Base-by-base conservation (phyloP, 2,888 invertebrate genomes). In the Eurois occulta region DNA sequence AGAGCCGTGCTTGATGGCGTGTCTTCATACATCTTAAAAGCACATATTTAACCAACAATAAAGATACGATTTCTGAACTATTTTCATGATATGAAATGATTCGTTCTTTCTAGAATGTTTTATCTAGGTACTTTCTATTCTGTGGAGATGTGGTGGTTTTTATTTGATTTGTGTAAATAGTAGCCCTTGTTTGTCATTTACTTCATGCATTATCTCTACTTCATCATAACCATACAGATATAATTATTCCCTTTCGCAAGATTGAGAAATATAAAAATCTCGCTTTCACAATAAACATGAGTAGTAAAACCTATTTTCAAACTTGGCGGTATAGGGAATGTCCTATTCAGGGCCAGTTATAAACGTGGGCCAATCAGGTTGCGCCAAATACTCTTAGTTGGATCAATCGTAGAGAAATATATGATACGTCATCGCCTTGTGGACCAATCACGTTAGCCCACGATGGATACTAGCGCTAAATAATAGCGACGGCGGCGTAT, bases 281-380 rank as follows among this genome's bases (percentile, higher is more conserved):
- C 4, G n/a, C 58, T 87, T 81, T 84, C 78, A 60, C 71, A 85
- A 81, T 71, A 58, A 68, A 71, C 46, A 46, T 35, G 41, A 79
- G 46, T 62, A 79, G 46, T 62, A 62, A 67, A 62, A 72, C 68
- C 48, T 67, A 11, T 43, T 66, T 91, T 96, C 88, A 91, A 95
- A 95, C 88, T 92, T 92, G 85, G 92, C 95, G 95, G 94, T 91
- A 90, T 89, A 7, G 85, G 74, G 60, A 77, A 86, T 83, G 86
- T 78, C 86, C 85, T 79, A 86, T 88, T 90, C 88, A 88, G 87
- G 79, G 91, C 94, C 94, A 95, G 92, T 94, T 91, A 94, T 86
- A 92, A 95, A 98, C 98, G 98, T 98, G 98, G 97, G 97, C 98
- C 98, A 98, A 98, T 98, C 85, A 89, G 68, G 88, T 87, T 48